phyloP scores from a whole-genome alignment of 2,888 invertebrate genomes.

The Idaea aversata region DNA sequence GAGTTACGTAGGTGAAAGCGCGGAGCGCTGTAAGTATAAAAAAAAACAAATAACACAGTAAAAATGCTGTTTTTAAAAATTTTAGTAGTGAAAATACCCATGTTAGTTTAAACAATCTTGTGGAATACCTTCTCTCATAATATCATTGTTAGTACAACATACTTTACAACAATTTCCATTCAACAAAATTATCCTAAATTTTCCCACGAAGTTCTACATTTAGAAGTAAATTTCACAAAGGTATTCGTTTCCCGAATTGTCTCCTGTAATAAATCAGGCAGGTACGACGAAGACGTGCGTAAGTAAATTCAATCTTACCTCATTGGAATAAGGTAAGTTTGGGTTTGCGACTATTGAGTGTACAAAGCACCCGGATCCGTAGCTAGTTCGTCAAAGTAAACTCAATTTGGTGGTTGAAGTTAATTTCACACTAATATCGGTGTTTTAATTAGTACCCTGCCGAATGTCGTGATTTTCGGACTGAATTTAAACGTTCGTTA shows the following conservation, averaged over 20 bases:
- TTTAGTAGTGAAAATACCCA: too few species aligned
- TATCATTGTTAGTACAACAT: neutral
- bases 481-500: neutral
- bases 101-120: too few species aligned
- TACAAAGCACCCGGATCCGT: neutral
- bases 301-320: neutral
- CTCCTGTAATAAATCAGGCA: constrained; percentile 1
- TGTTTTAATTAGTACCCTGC: neutral
- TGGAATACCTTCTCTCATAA: too few species aligned
- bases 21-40: too few species aligned
- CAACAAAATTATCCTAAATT: neutral
- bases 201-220: neutral
- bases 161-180: neutral
- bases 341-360: neutral
- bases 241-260: neutral
- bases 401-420: neutral
- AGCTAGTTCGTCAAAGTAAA: neutral
- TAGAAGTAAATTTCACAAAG: neutral
- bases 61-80: too few species aligned
- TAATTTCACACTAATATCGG: constrained; percentile 1
- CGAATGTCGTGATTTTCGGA: neutral
- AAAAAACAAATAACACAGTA: too few species aligned
- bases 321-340: neutral
- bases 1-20: too few species aligned
- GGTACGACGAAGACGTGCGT: neutral